Percentiles rank a stretch among this genome's conserved stretches.
phyloP scores from a whole-genome alignment of 2,797 vertebrate genomes.

The Glyptemys insculpta region DNA sequence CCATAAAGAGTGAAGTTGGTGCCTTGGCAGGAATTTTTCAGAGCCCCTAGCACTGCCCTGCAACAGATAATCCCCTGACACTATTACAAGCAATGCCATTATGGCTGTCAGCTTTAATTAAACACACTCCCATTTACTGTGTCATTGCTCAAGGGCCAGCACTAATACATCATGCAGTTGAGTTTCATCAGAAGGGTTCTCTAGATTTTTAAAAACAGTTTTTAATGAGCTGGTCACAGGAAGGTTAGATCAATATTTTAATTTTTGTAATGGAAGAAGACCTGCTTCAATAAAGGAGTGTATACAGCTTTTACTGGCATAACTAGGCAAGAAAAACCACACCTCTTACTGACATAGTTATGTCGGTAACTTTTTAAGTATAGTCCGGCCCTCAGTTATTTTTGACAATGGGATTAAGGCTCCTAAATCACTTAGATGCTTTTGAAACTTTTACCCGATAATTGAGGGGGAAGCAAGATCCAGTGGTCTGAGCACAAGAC shows the following conservation, averaged over 20 bases:
- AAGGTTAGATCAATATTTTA: not conserved
- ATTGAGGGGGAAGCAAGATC: not conserved
- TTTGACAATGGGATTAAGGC: no score
- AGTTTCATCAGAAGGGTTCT: not conserved
- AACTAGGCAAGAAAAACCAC: no score
- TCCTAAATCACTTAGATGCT: not conserved
- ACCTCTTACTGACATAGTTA: no score
- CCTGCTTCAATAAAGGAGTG: fast-evolving
- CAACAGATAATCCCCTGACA: conserved; percentile 60
- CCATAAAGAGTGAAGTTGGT: conserved; percentile 21
- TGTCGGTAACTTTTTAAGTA: no score
- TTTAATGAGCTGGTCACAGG: not conserved
- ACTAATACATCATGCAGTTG: not conserved
- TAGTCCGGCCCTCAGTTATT: no score
- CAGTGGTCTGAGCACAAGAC: not conserved
- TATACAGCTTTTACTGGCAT: no score
- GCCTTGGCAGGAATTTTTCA: not conserved
- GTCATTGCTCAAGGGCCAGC: not conserved
- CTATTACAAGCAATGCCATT: conserved; percentile 63
- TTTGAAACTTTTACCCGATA: not conserved
- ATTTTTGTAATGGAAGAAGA: not conserved
- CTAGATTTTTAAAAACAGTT: not conserved
- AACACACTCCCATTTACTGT: conserved; percentile 28
- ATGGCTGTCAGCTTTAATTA: conserved; percentile 72
- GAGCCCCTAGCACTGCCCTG: not conserved